Base-by-base conservation (phyloP, 2,113 vertebrate genomes). In the Archocentrus centrarchus region DNA sequence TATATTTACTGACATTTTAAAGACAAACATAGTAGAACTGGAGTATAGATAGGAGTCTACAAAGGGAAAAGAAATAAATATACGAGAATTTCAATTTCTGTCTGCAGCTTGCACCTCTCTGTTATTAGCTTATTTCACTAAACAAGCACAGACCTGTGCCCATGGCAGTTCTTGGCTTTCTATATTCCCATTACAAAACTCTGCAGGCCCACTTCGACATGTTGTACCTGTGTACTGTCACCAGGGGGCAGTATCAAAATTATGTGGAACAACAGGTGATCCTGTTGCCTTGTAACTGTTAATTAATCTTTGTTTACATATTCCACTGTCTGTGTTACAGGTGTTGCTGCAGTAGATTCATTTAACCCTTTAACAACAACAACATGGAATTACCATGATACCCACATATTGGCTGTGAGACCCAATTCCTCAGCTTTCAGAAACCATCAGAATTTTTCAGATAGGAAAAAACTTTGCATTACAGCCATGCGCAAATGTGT, bases 1-100 rank as follows among this genome's bases (percentile, higher is more conserved):
- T 53, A 18, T 20, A 50, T 70, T 70, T 70, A 50, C 17, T 53
- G 66, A 73, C 27, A n/a, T 73, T 73, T 70, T 73, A 32, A n/a
- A 73, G 66, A 32, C 44, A 53, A 32, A 53, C 17, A 32, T n/a
- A 73, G 53, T 53, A 47, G 27, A 53, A 73, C 10, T n/a, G 50
- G 15, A 53, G 3, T 10, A 10, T n/a, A 32, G 17, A 27, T 3
- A 53, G 17, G 7, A 17, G 17, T 53, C 50, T 18, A 53, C 6
- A 53, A 53, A 53, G 15, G 14, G 44, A 7, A 53, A 53, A 53
- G 5, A 17, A 53, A 53, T 7, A 53, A 7, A 50, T 44, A 50
- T 50, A 6, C 17, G 17, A 53, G 20, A 53, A 53, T 70, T 53
- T 53, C 44, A 20, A 50, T 0, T 30, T 70, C 44, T 70, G 15